Percentiles rank a stretch among this genome's conserved stretches.
These are phyloP conservation scores for Sialia sialis DNA, from an alignment of 2,113 vertebrate genomes.

Conservation along the genomic window DNA sequence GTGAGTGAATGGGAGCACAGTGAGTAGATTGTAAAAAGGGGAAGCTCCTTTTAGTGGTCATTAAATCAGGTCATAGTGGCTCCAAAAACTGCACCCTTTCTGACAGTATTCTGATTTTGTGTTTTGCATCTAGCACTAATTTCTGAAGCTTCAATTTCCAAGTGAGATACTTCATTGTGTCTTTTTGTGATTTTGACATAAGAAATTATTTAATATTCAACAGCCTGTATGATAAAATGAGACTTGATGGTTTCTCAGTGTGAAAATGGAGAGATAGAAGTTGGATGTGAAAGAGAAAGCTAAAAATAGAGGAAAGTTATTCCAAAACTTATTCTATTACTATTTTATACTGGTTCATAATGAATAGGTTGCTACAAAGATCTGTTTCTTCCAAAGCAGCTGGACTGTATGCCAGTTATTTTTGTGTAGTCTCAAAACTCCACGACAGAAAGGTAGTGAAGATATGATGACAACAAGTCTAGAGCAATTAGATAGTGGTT, in stretches of 20 bases:
- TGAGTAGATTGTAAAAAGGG: neutral
- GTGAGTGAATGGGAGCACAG: neutral
- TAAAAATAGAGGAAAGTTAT: neutral
- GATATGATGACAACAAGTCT: neutral
- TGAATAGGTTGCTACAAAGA: neutral
- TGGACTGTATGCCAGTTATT: neutral
- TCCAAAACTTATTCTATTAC: neutral
- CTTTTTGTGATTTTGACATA: neutral
- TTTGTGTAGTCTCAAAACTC: neutral
- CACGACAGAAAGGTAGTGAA: neutral
- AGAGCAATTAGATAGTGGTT: neutral
- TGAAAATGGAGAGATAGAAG: neutral
- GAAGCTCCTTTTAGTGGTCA: neutral
- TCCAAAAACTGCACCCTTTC: neutral
- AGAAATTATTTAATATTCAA: neutral
- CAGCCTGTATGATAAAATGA: conserved; percentile 1
- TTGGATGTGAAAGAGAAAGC: neutral
- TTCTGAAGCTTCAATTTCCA: neutral
- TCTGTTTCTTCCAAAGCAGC: neutral
- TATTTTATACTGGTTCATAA: neutral
- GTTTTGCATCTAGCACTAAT: neutral
- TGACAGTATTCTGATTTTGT: neutral
- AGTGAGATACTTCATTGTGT: neutral
- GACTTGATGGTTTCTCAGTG: neutral
- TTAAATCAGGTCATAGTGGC: neutral